Evolutionary conservation across 2,113 vertebrate species (phyloP).

Genomic region (Myodes glareolus): DNA sequence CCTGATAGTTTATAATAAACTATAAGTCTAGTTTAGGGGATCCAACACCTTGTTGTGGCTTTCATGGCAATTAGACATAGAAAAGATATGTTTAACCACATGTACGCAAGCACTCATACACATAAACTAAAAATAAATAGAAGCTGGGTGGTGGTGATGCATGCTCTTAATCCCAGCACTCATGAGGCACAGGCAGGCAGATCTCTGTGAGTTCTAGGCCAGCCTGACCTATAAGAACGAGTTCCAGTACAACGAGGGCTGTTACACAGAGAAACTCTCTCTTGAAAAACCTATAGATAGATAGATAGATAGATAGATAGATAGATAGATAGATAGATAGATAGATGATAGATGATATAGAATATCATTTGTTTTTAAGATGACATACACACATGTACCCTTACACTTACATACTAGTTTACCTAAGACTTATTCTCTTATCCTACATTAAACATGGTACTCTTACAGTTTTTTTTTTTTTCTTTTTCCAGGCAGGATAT

Average conservation of each 20-base stretch:
- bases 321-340: no score
- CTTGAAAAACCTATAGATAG: no score
- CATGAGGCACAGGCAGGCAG: no score
- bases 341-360: no score
- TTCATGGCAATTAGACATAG: not conserved
- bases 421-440: not conserved
- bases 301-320: no score
- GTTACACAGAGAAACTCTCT: no score
- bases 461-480: no score
- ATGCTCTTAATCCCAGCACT: no score
- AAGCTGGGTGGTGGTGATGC: no score
- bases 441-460: not conserved
- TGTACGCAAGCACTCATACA: not conserved
- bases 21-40: not conserved
- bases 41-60: not conserved
- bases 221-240: no score
- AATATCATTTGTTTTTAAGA: not conserved
- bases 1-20: not conserved
- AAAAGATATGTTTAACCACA: not conserved
- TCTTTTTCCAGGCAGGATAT: not conserved
- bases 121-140: not conserved
- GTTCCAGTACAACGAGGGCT: no score
- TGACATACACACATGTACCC: not conserved
- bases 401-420: not conserved
- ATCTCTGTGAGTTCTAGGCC: no score